Evolutionary conservation across 37 sponge, comb jelly and placozoan genomes (phyloP).

Genomic region (Hexactinellida sp.): DNA sequence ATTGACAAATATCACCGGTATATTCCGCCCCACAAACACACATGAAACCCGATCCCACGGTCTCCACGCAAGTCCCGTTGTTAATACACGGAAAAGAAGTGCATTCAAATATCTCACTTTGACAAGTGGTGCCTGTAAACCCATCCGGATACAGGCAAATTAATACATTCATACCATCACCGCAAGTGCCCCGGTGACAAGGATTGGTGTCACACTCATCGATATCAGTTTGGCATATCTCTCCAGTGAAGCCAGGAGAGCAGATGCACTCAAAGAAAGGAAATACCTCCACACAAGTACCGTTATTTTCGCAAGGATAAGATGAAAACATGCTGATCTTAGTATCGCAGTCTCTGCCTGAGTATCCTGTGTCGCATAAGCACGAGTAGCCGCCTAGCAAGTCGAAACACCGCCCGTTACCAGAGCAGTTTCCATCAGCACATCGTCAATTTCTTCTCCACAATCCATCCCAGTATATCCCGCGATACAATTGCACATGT

Average conservation of each 20-base stretch:
- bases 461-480: constrained; percentile 35
- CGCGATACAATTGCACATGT: constrained; percentile 26
- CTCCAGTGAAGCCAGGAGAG: constrained; percentile 32
- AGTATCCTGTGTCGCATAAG: constrained; percentile 30
- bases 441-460: background rate
- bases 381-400: constrained; percentile 18
- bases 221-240: constrained; percentile 26
- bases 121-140: constrained; percentile 31
- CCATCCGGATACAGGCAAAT: constrained; percentile 28
- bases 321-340: background rate
- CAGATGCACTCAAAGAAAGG: constrained; percentile 26
- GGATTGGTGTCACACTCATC: constrained; percentile 32
- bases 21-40: constrained; percentile 26
- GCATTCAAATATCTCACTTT: constrained; percentile 24
- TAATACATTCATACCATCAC: constrained; percentile 21
- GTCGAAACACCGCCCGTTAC: background rate
- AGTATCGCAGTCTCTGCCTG: constrained; percentile 33
- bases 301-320: constrained; percentile 26
- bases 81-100: constrained; percentile 20
- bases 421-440: constrained; percentile 1
- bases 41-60: background rate
- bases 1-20: constrained; percentile 35
- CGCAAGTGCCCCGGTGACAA: constrained; percentile 30
- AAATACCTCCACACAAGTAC: constrained; percentile 25
- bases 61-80: constrained; percentile 20